Evolutionary conservation across 2,888 invertebrate genomes (phyloP).

Genomic region (Zygaena filipendulae): DNA sequence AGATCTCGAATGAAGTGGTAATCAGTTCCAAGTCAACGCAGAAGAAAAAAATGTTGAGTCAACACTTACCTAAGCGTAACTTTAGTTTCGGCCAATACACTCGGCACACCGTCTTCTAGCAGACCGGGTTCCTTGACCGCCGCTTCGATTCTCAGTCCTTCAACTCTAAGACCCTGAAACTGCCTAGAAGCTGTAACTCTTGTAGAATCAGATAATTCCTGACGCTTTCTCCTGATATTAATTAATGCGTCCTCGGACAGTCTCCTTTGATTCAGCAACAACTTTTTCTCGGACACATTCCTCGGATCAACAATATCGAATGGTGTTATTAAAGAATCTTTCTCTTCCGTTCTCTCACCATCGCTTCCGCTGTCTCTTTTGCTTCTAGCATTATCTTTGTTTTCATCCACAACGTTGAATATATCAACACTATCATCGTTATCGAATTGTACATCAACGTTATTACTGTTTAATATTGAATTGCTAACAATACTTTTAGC

Average conservation of each 20-base stretch:
- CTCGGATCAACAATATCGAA: slow-evolving; percentile 9
- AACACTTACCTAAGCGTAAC: slow-evolving; percentile 61
- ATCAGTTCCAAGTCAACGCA: no score
- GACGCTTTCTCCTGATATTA: slow-evolving; percentile 15
- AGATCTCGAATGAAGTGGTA: no score
- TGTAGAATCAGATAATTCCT: slow-evolving; percentile 22
- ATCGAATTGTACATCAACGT: not conserved
- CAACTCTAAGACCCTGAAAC: slow-evolving; percentile 42
- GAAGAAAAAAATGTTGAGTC: no score
- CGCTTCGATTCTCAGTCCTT: slow-evolving; percentile 69
- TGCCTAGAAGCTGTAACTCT: slow-evolving; percentile 18
- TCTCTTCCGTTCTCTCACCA: not conserved
- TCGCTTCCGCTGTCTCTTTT: not conserved
- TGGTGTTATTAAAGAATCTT: slow-evolving; percentile 7
- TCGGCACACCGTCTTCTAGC: slow-evolving; percentile 72
- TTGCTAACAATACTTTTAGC: no score
- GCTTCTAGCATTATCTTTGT: not conserved
- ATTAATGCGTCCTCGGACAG: slow-evolving; percentile 12
- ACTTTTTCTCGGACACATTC: slow-evolving; percentile 3
- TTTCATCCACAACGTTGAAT: not conserved
- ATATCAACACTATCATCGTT: not conserved
- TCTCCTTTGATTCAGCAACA: slow-evolving; percentile 4
- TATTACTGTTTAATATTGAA: no score
- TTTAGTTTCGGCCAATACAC: slow-evolving; percentile 69
- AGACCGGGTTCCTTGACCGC: slow-evolving; percentile 67